Percentiles rank a stretch among this genome's conserved stretches.
These are phyloP conservation scores for Lycorma delicatula DNA, from an alignment of 1,140 invertebrate species.

Conservation along the genomic window DNA sequence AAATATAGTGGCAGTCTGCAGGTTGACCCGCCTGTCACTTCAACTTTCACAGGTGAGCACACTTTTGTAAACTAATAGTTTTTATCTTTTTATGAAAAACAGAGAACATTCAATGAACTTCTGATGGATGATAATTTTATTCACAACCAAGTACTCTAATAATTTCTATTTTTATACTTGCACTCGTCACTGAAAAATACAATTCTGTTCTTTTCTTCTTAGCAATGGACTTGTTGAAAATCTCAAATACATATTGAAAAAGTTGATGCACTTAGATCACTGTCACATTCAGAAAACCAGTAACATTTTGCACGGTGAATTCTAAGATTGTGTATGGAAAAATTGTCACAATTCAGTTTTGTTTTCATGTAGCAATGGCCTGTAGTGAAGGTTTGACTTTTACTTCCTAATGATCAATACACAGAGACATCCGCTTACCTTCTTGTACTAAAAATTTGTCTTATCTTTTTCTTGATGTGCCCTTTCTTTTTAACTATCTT, in stretches of 20 bases:
- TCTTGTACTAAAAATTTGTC: too few relatives aligned
- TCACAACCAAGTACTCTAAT: too few relatives aligned
- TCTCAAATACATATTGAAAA: conserved; percentile 35
- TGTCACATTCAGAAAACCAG: conserved; percentile 38
- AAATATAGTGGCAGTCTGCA: background rate
- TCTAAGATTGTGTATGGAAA: conserved; percentile 37
- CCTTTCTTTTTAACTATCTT: conserved; percentile 27
- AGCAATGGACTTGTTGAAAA: conserved; percentile 24
- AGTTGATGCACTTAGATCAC: conserved; percentile 35
- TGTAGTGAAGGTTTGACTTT: conserved; percentile 33
- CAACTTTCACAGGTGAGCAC: background rate
- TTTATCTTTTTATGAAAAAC: background rate
- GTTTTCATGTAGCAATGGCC: conserved; percentile 38
- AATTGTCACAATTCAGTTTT: conserved; percentile 39
- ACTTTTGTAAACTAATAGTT: background rate
- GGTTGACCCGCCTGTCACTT: background rate
- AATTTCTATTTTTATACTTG: conserved; percentile 34
- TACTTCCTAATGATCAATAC: conserved; percentile 36
- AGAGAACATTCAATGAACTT: conserved; percentile 34
- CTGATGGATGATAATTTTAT: conserved; percentile 32
- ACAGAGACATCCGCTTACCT: conserved; percentile 24
- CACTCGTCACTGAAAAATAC: conserved; percentile 32
- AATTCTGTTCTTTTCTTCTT: conserved; percentile 12
- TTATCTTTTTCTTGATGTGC: conserved; percentile 23
- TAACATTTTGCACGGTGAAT: conserved; percentile 32